Conservation (phyloP, 2,888 invertebrate genomes). For the Drosophila recens region DNA sequence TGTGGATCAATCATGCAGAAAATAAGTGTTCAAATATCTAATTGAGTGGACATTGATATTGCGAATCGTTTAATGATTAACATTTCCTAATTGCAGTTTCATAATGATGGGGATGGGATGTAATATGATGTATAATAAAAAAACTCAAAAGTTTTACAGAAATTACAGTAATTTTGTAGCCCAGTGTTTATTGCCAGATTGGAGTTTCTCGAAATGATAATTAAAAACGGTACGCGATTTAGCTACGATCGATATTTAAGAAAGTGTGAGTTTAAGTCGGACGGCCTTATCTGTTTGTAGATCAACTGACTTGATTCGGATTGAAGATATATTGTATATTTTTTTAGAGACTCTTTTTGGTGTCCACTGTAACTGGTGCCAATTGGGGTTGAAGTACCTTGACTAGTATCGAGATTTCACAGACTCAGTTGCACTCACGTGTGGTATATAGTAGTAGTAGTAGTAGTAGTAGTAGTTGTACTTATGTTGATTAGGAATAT, state of each 20-base stretch:
- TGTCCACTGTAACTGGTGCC: constrained; percentile 31
- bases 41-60: constrained; percentile 32
- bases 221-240: constrained; percentile 40
- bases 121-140: constrained; percentile 79
- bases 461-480: constrained; percentile 28
- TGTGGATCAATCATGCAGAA: constrained; percentile 56
- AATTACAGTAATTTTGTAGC: constrained; percentile 65
- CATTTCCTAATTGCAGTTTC: constrained; percentile 66
- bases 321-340: constrained; percentile 10
- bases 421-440: constrained; percentile 44
- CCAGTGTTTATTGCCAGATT: constrained; percentile 53
- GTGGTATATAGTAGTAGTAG: constrained; percentile 25
- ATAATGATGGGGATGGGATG: constrained; percentile 70
- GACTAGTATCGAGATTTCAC: constrained; percentile 22
- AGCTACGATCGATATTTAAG: constrained; percentile 8
- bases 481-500: constrained; percentile 40
- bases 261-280: constrained; percentile 36
- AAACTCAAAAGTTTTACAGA: constrained; percentile 59
- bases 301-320: constrained; percentile 15
- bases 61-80: constrained; percentile 37
- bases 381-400: constrained; percentile 22
- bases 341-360: neutral
- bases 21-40: constrained; percentile 25
- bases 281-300: constrained; percentile 36
- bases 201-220: constrained; percentile 58